phyloP scores from a whole-genome alignment of 2,113 vertebrate species.

The Probosciger aterrimus region DNA sequence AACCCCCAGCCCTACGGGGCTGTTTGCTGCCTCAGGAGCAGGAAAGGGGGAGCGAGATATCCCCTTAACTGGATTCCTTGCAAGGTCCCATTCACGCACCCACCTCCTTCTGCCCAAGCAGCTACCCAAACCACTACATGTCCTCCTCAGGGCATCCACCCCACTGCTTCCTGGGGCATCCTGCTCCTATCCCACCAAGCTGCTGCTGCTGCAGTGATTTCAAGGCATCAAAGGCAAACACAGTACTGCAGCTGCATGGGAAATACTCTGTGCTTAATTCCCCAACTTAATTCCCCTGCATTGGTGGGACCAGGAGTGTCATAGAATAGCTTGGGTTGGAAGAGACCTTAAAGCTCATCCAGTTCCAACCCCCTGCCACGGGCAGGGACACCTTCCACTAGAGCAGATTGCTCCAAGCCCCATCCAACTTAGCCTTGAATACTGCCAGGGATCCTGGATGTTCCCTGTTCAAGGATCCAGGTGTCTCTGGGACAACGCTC shows the following conservation, averaged over 20 bases:
- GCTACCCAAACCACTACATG: background rate
- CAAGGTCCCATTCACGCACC: background rate
- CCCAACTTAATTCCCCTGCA: background rate
- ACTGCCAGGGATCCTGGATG: background rate
- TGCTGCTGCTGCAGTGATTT: background rate
- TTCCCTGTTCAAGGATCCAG: background rate
- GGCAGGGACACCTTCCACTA: background rate
- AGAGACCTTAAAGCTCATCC: background rate
- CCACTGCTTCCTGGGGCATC: background rate
- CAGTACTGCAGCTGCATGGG: background rate
- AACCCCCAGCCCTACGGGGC: background rate
- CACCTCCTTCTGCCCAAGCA: background rate
- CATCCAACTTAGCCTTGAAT: background rate
- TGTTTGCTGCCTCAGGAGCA: background rate
- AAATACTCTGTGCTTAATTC: background rate
- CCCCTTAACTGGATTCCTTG: background rate
- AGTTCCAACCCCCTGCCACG: background rate
- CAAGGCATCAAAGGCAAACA: background rate
- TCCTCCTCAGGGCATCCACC: background rate
- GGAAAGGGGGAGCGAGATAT: background rate
- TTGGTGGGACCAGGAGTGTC: background rate
- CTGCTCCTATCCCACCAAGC: background rate
- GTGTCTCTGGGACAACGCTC: background rate
- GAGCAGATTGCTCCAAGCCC: background rate
- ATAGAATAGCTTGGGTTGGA: background rate